Base-by-base conservation (phyloP, 1,140 invertebrate species). In the Drosophila tani region DNA sequence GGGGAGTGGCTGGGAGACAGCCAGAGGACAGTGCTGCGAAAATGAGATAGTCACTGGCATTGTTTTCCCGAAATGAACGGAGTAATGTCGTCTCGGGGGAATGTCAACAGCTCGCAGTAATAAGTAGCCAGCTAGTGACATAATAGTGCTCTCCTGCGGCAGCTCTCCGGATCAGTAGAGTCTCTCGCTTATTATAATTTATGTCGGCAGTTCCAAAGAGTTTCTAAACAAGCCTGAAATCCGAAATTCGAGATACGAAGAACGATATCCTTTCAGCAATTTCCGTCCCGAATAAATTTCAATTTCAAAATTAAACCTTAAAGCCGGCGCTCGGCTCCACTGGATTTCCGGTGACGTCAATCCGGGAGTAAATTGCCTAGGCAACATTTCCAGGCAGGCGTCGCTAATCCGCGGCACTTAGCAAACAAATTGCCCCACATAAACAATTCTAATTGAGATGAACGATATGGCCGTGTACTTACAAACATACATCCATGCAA, bases 371-470 rank as follows among this genome's bases (percentile, higher is more conserved):
- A 77, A 82, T 81, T 43, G 49, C 80, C 49, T 41, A 75, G 57
- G 14, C 65, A n/a, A 50, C 62, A 78, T 83, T 62, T 67, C 65
- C 65, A 62, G 68, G 46, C 59, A 45, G 75, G 81, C 70, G 59
- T 53, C 80, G 80, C 81, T 82, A 84, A 84, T 84, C 81, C 81
- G 67, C 71, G 82, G 62, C 81, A 84, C 81, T 84, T 84, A 76
- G 75, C 75, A 85, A 85, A 90, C 85, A 90, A 90, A 90, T 90
- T 85, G 86, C 85, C 57, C 56, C 85, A 79, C 82, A 85, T 82
- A 85, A 90, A 90, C 79, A 82, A 80, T 82, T 90, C 82, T 90
- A 90, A 90, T 90, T 90, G 85, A 82, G 85, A 90, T 80, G 68
- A 82, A 90, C 85, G 85, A 85, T 84, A 79, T 57, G 81, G 70